Evolutionary conservation across 1,140 invertebrate genomes (phyloP), one percentile per base, ranked within the genome.

Genomic region (Nasonia longicornis): DNA sequence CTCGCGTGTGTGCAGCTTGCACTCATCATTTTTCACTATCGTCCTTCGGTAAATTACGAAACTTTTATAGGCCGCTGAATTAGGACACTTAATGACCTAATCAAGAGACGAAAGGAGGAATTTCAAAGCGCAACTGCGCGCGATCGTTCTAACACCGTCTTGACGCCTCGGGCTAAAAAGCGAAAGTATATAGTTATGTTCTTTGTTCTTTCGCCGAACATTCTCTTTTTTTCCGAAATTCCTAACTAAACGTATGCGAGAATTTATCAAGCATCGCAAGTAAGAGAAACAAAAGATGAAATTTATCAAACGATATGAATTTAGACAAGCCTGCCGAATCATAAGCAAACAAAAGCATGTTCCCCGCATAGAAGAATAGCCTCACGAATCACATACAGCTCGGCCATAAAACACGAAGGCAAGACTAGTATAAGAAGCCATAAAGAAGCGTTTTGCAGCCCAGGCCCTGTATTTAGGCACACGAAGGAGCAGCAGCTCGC

Each of bases 11-110:
- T 16, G 63, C 64, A 42, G 38, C 48, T 10, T 26, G 22, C n/a
- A 20, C 16, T 42, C 42, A 14, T 76, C 12, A 8, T 63, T 48
- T 73, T 64, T 75, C 22, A 31, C 38, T 72, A 26, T 26, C 29
- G 80, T 58, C 67, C 77, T 84, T 86, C 81, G 83, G 84, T 84
- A 84, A 84, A 86, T 82, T 83, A 83, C 70, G 66, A 29, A 31
- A n/a, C 8, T n/a, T 85, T 85, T 85, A 82, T 82, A 73, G 77
- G 74, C 6, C 52, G 52, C 52, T 64, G 77, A 77, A 85, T 86
- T 86, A 85, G 79, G 72, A 79, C 84, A 67, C 79, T 83, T 86
- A 86, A 86, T 83, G 83, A 84, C 79, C 85, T 85, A 86, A 86
- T 86, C 85, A 86, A 78, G 82, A 63, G 63, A 45, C 52, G 20